Evolutionary conservation across 1,140 invertebrate genomes (phyloP).

Genomic region (Drosophila athabasca): DNA sequence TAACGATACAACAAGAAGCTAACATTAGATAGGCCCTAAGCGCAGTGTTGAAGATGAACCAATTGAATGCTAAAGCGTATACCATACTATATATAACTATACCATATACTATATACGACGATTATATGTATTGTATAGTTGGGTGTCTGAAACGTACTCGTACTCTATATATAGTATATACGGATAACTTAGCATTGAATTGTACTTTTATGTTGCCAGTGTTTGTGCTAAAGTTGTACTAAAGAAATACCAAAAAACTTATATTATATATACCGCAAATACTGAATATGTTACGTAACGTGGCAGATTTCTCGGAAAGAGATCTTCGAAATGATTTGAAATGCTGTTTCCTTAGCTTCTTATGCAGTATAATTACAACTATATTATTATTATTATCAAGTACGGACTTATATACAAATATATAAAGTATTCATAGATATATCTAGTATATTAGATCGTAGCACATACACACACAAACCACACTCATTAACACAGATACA

Average conservation of each 20-base stretch:
- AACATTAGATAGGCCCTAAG: constrained; percentile 65
- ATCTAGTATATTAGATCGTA: constrained; percentile 68
- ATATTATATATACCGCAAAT: constrained; percentile 11
- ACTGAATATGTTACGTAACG: constrained; percentile 15
- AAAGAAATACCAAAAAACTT: too few relatives aligned
- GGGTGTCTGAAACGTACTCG: constrained; percentile 14
- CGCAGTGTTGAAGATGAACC: constrained; percentile 53
- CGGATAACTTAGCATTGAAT: constrained; percentile 25
- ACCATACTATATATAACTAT: constrained; percentile 1
- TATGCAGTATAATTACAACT: constrained; percentile 58
- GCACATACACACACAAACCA: constrained; percentile 35
- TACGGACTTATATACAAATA: constrained; percentile 51
- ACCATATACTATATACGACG: neutral
- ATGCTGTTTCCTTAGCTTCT: constrained; percentile 65
- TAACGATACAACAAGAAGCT: constrained; percentile 24
- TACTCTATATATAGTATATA: neutral
- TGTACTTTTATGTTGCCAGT: constrained; percentile 45
- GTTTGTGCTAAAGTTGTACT: constrained; percentile 10
- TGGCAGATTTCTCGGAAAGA: constrained; percentile 12
- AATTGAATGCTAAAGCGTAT: constrained; percentile 41
- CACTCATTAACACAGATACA: constrained; percentile 41
- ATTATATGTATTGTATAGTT: constrained; percentile 18
- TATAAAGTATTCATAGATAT: constrained; percentile 54
- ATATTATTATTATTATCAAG: constrained; percentile 29
- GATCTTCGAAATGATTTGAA: constrained; percentile 42